Percentiles rank a stretch among this genome's conserved stretches.
Evolutionary conservation across 37 sponge, comb jelly and placozoan genomes (phyloP).

Genomic region (Tethya wilhelma): DNA sequence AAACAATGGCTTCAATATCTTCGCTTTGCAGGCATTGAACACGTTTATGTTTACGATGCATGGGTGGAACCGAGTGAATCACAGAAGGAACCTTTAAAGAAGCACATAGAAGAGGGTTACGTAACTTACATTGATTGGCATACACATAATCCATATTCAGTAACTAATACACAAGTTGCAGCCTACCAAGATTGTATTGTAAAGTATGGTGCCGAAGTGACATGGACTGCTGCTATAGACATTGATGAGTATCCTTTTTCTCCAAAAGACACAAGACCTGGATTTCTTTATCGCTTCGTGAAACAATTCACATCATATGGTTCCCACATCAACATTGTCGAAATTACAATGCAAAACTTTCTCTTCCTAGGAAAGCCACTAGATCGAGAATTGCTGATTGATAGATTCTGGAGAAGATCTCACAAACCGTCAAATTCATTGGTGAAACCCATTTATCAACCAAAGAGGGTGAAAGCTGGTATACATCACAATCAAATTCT

Average conservation of each 20-base stretch:
- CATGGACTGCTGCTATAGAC: conserved; percentile 79
- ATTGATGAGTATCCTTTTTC: conserved; percentile 86
- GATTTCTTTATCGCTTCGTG: conserved; percentile 66
- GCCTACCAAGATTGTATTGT: conserved; percentile 77
- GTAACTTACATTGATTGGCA: conserved; percentile 82
- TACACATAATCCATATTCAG: conserved; percentile 52
- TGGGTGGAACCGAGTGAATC: conserved; percentile 48
- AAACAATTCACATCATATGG: conserved; percentile 24
- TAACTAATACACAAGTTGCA: conserved; percentile 57
- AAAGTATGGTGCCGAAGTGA: conserved; percentile 32
- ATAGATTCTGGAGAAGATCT: conserved; percentile 53
- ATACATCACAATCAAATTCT: conserved; percentile 77
- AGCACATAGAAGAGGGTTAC: conserved; percentile 34
- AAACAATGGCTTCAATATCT: conserved; percentile 73
- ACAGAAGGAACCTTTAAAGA: conserved; percentile 21
- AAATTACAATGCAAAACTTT: conserved; percentile 73
- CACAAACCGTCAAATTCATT: conserved; percentile 50
- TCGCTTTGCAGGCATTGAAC: conserved; percentile 77
- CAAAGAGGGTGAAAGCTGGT: conserved; percentile 36
- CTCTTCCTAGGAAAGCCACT: conserved; percentile 65
- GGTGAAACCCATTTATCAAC: conserved; percentile 79
- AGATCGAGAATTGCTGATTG: conserved; percentile 48
- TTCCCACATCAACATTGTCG: conserved; percentile 25
- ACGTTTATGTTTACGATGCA: conserved; percentile 82
- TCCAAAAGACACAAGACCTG: conserved; percentile 56